phyloP scores from a whole-genome alignment of 2,113 vertebrate species.

The Strigops habroptila region DNA sequence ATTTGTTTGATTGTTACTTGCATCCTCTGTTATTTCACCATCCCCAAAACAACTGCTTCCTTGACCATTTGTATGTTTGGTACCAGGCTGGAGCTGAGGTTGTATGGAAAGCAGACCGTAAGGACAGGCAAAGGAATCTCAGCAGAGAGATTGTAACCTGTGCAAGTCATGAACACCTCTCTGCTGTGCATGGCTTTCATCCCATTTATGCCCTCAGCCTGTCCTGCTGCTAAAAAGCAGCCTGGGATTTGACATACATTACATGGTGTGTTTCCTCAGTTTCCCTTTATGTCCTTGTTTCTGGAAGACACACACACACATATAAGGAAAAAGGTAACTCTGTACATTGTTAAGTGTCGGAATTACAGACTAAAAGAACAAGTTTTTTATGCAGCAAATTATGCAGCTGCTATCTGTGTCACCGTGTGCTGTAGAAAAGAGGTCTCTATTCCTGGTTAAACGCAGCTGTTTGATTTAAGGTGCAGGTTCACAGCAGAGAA shows the following conservation, averaged over 20 bases:
- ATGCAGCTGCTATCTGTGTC: background rate
- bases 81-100: background rate
- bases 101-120: background rate
- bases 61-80: background rate
- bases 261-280: background rate
- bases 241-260: background rate
- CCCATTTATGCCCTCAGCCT: rapidly evolving
- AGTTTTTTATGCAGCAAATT: background rate
- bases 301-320: background rate
- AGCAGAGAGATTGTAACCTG: background rate
- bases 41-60: background rate
- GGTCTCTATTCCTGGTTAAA: background rate
- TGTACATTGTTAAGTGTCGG: background rate
- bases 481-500: background rate
- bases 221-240: background rate
- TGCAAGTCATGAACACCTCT: background rate
- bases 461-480: background rate
- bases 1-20: background rate
- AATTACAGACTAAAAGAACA: background rate
- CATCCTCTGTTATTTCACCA: rapidly evolving
- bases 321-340: background rate
- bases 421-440: background rate
- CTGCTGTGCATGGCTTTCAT: background rate
- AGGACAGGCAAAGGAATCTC: background rate
- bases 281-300: background rate